Evolutionary conservation across 2,113 vertebrate genomes (phyloP).

Genomic region (Pseudonaja textilis): DNA sequence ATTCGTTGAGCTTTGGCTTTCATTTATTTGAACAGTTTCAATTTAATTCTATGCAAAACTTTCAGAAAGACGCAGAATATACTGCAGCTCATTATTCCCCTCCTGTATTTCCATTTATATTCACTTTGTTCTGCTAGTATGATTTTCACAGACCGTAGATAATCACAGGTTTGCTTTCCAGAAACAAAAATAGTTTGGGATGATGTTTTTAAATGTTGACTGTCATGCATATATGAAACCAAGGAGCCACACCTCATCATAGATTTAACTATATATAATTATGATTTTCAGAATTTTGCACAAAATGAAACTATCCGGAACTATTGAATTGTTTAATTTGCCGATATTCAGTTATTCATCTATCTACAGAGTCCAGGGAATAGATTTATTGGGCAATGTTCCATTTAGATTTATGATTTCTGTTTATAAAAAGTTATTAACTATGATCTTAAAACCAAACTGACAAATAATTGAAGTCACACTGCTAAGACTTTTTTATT

Average conservation of each 20-base stretch:
- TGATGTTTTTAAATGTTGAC: constrained; percentile 10
- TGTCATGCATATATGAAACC: constrained; percentile 3
- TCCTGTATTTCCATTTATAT: constrained; percentile 32
- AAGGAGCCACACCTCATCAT: neutral
- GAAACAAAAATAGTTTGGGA: constrained; percentile 25
- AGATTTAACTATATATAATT: neutral
- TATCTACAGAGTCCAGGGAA: neutral
- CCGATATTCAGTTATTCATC: neutral
- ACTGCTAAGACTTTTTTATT: neutral
- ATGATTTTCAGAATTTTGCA: neutral
- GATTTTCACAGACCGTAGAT: constrained; percentile 7
- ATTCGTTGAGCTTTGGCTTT: constrained; percentile 39
- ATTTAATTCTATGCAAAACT: constrained; percentile 57
- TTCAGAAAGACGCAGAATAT: constrained; percentile 63
- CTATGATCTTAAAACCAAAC: neutral
- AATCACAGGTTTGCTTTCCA: constrained; percentile 22
- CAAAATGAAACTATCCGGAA: neutral
- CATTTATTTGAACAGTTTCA: constrained; percentile 65
- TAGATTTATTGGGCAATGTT: neutral
- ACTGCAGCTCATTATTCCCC: constrained; percentile 55
- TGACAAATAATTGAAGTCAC: neutral
- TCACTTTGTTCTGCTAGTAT: constrained; percentile 14
- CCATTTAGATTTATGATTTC: neutral
- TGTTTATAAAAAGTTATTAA: neutral
- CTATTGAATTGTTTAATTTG: neutral